Conservation (phyloP, 2,888 invertebrate species). For the Amblyjoppa proteus region DNA sequence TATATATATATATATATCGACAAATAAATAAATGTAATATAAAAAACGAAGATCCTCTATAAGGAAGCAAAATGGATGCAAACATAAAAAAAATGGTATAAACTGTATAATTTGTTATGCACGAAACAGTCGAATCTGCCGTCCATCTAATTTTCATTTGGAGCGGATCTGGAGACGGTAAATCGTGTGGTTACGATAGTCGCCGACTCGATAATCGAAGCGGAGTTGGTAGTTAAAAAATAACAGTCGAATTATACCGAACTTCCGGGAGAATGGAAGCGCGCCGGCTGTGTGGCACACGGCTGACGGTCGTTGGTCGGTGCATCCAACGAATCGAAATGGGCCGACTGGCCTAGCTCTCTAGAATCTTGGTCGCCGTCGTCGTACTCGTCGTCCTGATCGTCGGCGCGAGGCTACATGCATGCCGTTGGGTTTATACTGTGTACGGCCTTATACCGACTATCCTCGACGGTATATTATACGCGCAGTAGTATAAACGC, state of each 20-base stretch:
- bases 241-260: conserved; percentile 43
- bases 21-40: too few species aligned
- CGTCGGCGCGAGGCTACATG: conserved; percentile 27
- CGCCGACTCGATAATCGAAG: neutral
- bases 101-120: too few species aligned
- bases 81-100: too few species aligned
- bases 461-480: conserved; percentile 6
- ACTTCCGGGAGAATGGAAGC: conserved; percentile 62
- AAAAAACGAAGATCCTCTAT: too few species aligned
- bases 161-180: neutral
- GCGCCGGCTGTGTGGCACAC: conserved; percentile 4
- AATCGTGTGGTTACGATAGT: neutral
- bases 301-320: conserved; percentile 31
- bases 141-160: neutral
- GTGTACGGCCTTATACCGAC: neutral
- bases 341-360: conserved; percentile 47
- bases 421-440: conserved; percentile 41
- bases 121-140: neutral
- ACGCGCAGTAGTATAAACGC: conserved; percentile 47
- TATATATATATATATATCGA: too few species aligned
- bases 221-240: neutral
- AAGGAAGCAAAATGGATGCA: too few species aligned
- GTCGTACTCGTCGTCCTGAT: conserved; percentile 33
- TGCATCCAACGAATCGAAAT: conserved; percentile 62
- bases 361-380: conserved; percentile 34